phyloP scores from a whole-genome alignment of 2,113 vertebrate species.

The Phrynosoma blainvillii region DNA sequence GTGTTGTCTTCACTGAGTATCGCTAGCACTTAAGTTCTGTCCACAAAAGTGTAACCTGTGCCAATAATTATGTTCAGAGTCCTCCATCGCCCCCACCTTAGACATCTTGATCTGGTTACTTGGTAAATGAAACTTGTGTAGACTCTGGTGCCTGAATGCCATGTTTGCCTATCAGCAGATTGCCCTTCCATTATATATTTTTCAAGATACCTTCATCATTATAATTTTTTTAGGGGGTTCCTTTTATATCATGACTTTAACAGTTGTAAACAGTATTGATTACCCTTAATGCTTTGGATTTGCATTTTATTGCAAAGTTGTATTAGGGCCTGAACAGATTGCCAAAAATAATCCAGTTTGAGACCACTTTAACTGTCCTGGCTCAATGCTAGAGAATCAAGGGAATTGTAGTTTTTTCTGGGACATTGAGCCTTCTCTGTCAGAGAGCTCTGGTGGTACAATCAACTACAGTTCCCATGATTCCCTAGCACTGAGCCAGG shows the following conservation, averaged over 20 bases:
- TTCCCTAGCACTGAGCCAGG: too few relatives aligned
- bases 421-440: too few relatives aligned
- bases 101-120: background rate
- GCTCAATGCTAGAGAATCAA: too few relatives aligned
- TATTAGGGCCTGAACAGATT: too few relatives aligned
- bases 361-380: too few relatives aligned
- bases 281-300: background rate
- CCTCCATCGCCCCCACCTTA: background rate
- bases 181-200: background rate
- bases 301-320: constrained; percentile 2
- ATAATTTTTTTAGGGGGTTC: constrained; percentile 7
- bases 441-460: too few relatives aligned
- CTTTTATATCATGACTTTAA: background rate
- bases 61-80: background rate
- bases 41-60: background rate
- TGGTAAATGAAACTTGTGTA: background rate
- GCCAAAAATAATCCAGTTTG: too few relatives aligned
- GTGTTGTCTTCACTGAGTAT: background rate
- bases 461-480: too few relatives aligned
- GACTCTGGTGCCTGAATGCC: background rate
- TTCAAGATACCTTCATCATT: constrained; percentile 5
- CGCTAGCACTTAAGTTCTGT: background rate
- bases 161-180: background rate
- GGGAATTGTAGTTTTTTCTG: too few relatives aligned
- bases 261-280: constrained; percentile 4